Evolutionary conservation across 2,888 invertebrate species (phyloP).

Genomic region (Eurois occulta): DNA sequence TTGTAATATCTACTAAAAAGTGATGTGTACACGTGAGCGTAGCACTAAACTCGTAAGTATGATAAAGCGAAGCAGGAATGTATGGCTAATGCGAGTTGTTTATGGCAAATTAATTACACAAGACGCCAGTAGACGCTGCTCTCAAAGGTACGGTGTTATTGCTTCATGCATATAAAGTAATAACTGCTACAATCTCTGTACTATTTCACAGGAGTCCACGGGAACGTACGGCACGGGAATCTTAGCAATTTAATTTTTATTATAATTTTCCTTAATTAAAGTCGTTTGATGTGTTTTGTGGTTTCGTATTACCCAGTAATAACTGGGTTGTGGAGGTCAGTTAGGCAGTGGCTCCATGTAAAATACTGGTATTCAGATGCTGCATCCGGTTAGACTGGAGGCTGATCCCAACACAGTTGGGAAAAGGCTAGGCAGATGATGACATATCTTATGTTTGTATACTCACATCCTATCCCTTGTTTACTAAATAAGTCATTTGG

Average conservation of each 20-base stretch:
- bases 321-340: too few relatives aligned
- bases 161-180: slow-evolving; percentile 86
- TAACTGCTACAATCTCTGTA: slow-evolving; percentile 78
- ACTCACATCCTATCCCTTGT: too few relatives aligned
- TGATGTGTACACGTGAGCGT: slow-evolving; percentile 39
- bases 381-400: too few relatives aligned
- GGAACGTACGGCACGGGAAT: slow-evolving; percentile 55
- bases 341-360: too few relatives aligned
- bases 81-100: slow-evolving; percentile 74
- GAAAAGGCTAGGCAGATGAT: too few relatives aligned
- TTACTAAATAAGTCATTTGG: background rate
- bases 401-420: too few relatives aligned
- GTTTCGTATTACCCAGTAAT: too few relatives aligned
- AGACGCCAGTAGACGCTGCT: slow-evolving; percentile 70
- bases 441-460: too few relatives aligned
- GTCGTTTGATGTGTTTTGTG: background rate
- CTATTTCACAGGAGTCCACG: slow-evolving; percentile 73
- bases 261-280: background rate
- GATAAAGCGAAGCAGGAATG: slow-evolving; percentile 64
- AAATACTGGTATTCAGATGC: too few relatives aligned
- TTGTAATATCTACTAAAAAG: slow-evolving; percentile 37
- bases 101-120: slow-evolving; percentile 83
- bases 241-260: background rate
- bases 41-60: slow-evolving; percentile 55
- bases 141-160: slow-evolving; percentile 79